phyloP scores from a whole-genome alignment of 37 sponge, comb jelly and placozoan genomes.

The Ianthella basta region DNA sequence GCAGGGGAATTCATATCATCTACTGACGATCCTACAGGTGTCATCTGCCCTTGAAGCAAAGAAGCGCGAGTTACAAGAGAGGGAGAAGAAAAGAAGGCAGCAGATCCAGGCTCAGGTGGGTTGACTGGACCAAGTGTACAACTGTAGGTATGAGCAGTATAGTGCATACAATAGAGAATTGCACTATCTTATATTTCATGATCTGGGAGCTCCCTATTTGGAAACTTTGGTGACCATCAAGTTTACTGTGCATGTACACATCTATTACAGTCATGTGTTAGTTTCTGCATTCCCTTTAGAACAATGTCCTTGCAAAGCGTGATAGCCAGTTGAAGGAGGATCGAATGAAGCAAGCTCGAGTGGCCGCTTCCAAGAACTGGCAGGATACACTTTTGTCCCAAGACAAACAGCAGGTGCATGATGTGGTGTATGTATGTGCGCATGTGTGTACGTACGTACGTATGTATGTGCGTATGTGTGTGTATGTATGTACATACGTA shows the following conservation, averaged over 20 bases:
- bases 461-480: background rate
- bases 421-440: background rate
- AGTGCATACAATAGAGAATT: too few relatives aligned
- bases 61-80: constrained; percentile 59
- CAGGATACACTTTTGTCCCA: constrained; percentile 35
- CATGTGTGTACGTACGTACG: background rate
- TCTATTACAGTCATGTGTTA: background rate
- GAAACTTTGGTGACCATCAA: too few relatives aligned
- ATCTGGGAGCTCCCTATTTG: too few relatives aligned
- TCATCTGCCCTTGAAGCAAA: constrained; percentile 60
- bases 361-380: constrained; percentile 62
- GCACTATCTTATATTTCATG: too few relatives aligned
- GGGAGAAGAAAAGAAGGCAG: constrained; percentile 28
- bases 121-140: background rate
- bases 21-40: constrained; percentile 13
- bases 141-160: background rate
- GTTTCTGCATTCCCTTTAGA: background rate
- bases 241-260: too few relatives aligned
- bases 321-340: constrained; percentile 36
- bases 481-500: background rate
- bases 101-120: constrained; percentile 54
- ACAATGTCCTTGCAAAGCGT: constrained; percentile 13
- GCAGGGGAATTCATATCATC: too few relatives aligned
- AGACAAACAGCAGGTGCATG: background rate
- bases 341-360: constrained; percentile 59